Percentiles rank a stretch among this genome's conserved stretches.
Evolutionary conservation across 1,140 invertebrate genomes (phyloP).

Genomic region (Oedothorax gibbosus): DNA sequence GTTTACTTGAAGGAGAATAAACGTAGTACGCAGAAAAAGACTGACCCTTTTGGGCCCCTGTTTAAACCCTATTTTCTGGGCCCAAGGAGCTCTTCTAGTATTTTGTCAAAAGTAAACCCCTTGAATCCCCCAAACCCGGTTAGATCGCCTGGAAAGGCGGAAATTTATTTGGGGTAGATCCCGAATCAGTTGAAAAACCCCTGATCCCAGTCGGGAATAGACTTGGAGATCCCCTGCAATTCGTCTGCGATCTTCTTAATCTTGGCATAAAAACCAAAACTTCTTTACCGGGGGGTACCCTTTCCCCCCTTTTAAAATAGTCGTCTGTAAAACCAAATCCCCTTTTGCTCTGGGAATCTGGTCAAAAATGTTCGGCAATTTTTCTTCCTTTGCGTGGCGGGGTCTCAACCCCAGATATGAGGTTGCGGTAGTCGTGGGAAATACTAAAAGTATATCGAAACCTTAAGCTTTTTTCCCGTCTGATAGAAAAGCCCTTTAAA

Average conservation of each 20-base stretch:
- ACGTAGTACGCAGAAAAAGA: background rate
- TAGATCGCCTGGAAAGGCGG: background rate
- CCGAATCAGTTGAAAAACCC: background rate
- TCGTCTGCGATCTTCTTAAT: background rate
- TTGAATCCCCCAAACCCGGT: background rate
- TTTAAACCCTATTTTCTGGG: background rate
- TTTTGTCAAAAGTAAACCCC: background rate
- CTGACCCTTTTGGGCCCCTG: background rate
- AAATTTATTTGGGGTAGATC: background rate
- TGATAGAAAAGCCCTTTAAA: background rate
- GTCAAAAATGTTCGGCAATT: background rate
- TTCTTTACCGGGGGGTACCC: background rate
- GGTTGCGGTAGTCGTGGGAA: background rate
- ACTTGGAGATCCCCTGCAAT: too few relatives aligned
- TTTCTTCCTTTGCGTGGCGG: background rate
- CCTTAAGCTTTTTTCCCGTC: background rate
- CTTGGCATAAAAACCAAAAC: background rate
- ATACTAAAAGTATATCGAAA: background rate
- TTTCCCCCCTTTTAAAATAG: background rate
- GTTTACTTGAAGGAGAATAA: too few relatives aligned
- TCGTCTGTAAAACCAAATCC: background rate
- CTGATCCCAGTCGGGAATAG: background rate
- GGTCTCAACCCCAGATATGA: background rate
- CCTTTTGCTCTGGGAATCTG: background rate
- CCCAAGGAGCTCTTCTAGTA: background rate